phyloP scores from a whole-genome alignment of 2,797 vertebrate species.

The Hypotaenidia philippensis region DNA sequence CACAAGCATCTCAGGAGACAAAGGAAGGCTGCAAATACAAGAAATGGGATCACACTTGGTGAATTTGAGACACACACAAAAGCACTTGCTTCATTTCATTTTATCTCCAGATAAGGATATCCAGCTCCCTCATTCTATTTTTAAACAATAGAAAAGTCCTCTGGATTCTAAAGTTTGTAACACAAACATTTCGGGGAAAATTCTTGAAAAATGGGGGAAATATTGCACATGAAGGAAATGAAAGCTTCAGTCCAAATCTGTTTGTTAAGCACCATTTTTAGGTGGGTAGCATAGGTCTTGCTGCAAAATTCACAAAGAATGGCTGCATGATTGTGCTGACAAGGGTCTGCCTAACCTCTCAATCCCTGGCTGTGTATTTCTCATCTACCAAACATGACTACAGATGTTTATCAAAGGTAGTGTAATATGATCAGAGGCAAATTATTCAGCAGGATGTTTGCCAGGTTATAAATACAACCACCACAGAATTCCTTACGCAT shows the following conservation, averaged over 20 bases:
- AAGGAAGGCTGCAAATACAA: background rate
- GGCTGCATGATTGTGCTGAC: background rate
- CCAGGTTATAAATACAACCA: background rate
- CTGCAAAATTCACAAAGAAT: background rate
- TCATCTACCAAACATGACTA: background rate
- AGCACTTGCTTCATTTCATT: background rate
- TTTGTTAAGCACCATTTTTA: background rate
- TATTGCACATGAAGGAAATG: background rate
- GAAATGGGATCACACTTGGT: background rate
- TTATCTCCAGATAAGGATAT: background rate
- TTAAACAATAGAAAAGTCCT: background rate
- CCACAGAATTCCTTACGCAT: background rate
- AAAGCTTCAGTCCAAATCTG: background rate
- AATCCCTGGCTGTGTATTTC: background rate
- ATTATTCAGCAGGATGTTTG: background rate
- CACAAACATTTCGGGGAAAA: background rate
- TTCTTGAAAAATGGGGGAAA: background rate
- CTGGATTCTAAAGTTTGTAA: background rate
- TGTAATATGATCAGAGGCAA: background rate
- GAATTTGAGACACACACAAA: background rate
- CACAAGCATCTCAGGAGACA: background rate
- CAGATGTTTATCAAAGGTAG: background rate
- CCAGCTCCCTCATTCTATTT: background rate
- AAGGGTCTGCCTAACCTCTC: background rate
- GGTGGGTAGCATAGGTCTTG: background rate